A percentile compares a stretch with the other conserved stretches of the same genome.
phyloP scores from a whole-genome alignment of 2,797 vertebrate genomes.

The Remorina albescens region DNA sequence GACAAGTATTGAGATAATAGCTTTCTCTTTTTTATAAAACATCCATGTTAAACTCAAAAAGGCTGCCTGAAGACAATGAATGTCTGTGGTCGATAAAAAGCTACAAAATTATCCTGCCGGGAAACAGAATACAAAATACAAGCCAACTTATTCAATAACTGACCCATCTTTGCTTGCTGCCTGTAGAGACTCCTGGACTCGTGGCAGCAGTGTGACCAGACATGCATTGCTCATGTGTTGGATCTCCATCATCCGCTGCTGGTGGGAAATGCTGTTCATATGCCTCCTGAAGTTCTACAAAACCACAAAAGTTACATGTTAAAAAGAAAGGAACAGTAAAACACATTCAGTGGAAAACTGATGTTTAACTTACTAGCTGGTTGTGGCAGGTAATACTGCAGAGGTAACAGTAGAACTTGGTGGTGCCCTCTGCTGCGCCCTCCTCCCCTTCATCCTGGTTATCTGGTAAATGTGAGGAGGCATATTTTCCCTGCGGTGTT shows the following conservation, averaged over 20 bases:
- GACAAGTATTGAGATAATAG: background rate
- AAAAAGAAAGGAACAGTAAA: background rate
- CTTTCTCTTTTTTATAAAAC: background rate
- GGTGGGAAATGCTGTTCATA: constrained; percentile 92
- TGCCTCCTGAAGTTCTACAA: constrained; percentile 94
- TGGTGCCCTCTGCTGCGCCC: constrained; percentile 66
- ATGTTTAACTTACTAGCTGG: constrained; percentile 87
- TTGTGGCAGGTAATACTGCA: constrained; percentile 94
- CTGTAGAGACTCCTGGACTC: constrained; percentile 89
- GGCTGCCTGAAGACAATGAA: background rate
- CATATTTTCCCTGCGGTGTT: constrained; percentile 61
- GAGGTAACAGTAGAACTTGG: constrained; percentile 96
- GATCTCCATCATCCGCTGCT: constrained; percentile 94
- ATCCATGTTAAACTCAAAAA: background rate
- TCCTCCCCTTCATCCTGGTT: constrained; percentile 75
- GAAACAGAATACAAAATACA: background rate
- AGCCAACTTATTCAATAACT: constrained; percentile 39
- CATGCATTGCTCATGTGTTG: constrained; percentile 95
- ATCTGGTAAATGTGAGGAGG: constrained; percentile 45
- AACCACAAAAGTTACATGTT: background rate
- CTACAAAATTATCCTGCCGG: background rate
- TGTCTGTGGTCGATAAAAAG: background rate
- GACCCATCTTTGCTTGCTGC: constrained; percentile 86
- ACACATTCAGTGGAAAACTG: background rate
- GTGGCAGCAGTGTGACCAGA: constrained; percentile 92